Evolutionary conservation across 1,140 invertebrate species (phyloP).

Genomic region (Teleopsis dalmanni): DNA sequence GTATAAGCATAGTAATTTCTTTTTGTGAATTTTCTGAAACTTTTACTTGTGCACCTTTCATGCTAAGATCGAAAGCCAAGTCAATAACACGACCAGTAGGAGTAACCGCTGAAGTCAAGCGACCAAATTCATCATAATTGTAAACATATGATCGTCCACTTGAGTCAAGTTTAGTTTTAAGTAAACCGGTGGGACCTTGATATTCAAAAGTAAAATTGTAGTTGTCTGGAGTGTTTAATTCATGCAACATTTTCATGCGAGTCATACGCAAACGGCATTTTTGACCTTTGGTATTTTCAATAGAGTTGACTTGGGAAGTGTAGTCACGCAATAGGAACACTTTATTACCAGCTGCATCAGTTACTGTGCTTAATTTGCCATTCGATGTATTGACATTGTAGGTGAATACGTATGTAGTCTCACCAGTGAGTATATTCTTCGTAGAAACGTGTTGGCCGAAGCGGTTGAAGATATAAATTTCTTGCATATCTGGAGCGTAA

Average conservation of each 20-base stretch:
- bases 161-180: slow-evolving; percentile 82
- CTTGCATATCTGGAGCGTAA: slow-evolving; percentile 89
- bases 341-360: slow-evolving; percentile 90
- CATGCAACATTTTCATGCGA: slow-evolving; percentile 79
- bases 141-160: slow-evolving; percentile 89
- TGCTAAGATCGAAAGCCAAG: slow-evolving; percentile 76
- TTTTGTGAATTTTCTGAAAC: slow-evolving; percentile 75
- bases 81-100: slow-evolving; percentile 85
- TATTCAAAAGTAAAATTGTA: slow-evolving; percentile 91
- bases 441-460: slow-evolving; percentile 92
- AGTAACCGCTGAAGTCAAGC: slow-evolving; percentile 80
- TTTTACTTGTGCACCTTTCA: slow-evolving; percentile 80
- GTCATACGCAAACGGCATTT: slow-evolving; percentile 85
- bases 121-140: slow-evolving; percentile 90
- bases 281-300: slow-evolving; percentile 89
- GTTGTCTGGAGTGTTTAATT: slow-evolving; percentile 82
- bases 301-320: slow-evolving; percentile 81
- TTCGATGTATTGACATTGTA: slow-evolving; percentile 96
- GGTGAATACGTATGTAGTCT: slow-evolving; percentile 84
- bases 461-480: slow-evolving; percentile 91
- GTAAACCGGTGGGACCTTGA: slow-evolving; percentile 75
- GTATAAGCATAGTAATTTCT: slow-evolving; percentile 77
- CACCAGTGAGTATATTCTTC: slow-evolving; percentile 85
- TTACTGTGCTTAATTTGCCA: slow-evolving; percentile 85
- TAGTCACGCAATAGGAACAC: slow-evolving; percentile 83